These are phyloP conservation scores for Euglossa dilemma DNA, from an alignment of 1,140 invertebrate genomes.

Conservation along the genomic window DNA sequence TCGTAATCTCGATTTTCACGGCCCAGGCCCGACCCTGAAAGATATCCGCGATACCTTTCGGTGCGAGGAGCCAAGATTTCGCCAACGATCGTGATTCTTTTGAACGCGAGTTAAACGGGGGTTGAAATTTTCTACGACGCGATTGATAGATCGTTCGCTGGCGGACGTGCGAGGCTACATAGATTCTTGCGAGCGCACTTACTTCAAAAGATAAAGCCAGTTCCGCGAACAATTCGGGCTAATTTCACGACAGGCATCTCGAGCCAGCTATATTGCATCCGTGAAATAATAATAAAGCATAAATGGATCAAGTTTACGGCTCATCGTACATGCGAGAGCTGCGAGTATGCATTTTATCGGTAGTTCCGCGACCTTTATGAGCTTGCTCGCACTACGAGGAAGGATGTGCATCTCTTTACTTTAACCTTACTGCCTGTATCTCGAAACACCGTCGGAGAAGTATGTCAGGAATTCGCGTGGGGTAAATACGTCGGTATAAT, in stretches of 20 bases:
- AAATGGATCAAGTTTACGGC: slow-evolving; percentile 82
- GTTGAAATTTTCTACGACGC: background rate
- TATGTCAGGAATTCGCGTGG: background rate
- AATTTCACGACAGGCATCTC: slow-evolving; percentile 78
- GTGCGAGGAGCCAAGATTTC: too few relatives aligned
- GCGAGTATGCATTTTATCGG: slow-evolving; percentile 73
- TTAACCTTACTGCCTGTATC: background rate
- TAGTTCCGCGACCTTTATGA: slow-evolving; percentile 65
- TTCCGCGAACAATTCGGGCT: slow-evolving; percentile 77
- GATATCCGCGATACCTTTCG: background rate
- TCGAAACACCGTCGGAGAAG: background rate
- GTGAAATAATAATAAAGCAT: slow-evolving; percentile 83
- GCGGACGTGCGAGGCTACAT: background rate
- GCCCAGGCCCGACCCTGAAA: too few relatives aligned
- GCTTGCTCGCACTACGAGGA: slow-evolving; percentile 37
- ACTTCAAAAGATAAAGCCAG: slow-evolving; percentile 73
- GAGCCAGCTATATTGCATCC: slow-evolving; percentile 78
- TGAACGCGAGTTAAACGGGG: background rate
- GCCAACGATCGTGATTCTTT: too few relatives aligned
- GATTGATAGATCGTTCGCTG: background rate
- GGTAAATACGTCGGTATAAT: background rate
- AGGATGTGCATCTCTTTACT: slow-evolving; percentile 24
- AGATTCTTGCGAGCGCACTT: slow-evolving; percentile 50
- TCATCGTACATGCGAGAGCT: slow-evolving; percentile 65
- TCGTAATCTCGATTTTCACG: background rate